A percentile compares a stretch with the other conserved stretches of the same genome.
These are phyloP conservation scores for Drosophila pachea DNA, from an alignment of 1,140 invertebrate genomes.

Conservation along the genomic window DNA sequence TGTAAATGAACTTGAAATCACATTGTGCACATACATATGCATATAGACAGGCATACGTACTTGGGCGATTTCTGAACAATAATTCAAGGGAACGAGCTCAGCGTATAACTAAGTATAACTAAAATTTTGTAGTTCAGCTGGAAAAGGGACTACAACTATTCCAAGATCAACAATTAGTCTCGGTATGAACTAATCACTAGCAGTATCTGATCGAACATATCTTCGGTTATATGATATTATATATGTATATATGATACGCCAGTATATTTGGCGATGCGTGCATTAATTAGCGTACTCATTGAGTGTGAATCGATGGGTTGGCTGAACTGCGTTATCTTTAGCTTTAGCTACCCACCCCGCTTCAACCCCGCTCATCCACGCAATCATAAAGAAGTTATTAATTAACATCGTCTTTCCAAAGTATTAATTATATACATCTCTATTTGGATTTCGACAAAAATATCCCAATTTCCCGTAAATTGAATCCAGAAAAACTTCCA, in stretches of 20 bases:
- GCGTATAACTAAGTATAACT: no score
- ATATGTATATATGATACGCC: conserved; percentile 1
- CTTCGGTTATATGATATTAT: background rate
- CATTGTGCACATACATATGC: conserved; percentile 51
- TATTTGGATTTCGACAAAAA: background rate
- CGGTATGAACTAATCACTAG: no score
- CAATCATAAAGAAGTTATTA: conserved; percentile 10
- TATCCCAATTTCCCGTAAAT: no score
- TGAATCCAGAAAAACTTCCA: no score
- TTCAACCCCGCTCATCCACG: no score
- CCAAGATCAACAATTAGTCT: no score
- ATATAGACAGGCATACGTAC: no score
- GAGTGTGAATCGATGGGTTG: conserved; percentile 23
- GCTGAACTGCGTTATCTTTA: conserved; percentile 31
- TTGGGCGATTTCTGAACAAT: no score
- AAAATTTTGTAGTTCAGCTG: no score
- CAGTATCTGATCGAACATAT: conserved; percentile 20
- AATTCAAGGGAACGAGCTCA: background rate
- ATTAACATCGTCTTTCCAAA: conserved; percentile 15
- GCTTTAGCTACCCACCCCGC: background rate
- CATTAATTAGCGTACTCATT: conserved; percentile 34
- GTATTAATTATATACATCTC: conserved; percentile 7
- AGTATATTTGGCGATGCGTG: background rate
- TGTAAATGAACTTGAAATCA: conserved; percentile 63
- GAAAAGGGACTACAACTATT: no score